Evolutionary conservation across 2,113 vertebrate species (phyloP), one percentile per base, ranked within the genome.

Genomic region (Fregata magnificens): DNA sequence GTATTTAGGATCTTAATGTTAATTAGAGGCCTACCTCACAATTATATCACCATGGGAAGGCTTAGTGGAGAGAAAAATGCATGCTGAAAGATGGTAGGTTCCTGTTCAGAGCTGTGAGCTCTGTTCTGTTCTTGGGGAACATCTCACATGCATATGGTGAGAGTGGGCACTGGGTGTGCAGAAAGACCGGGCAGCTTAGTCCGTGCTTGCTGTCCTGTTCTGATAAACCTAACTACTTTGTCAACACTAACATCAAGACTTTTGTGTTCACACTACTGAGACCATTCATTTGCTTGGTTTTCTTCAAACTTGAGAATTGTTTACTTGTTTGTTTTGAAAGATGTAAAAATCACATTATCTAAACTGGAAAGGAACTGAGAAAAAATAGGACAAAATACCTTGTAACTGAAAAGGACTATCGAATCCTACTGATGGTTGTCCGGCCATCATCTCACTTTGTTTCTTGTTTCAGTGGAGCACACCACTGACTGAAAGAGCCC

Each of bases 141-240:
- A 17, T 6, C 16, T 78, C 67, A 63, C 0, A 0, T 21, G 8
- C 20, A 7, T 17, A 16, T 1, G 5, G 10, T 44, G 34, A 25
- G 65, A n/a, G 13, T 10, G 21, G 34, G 56, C 76, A 59, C 13
- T 1, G 5, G 5, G 2, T 38, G 12, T 47, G 15, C 38, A 36
- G 59, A 55, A 76, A 71, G 26, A 50, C n/a, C 34, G 16, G 20
- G 44, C 26, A 74, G 16, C 59, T 38, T 24, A 65, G 42, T 40
- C 71, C 22, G 17, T 58, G 5, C 13, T 93, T 18, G 3, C 47
- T 55, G 16, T 71, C 71, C 82, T 82, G 6, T 56, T 72, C n/a
- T 61, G 29, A 49, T 36, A 77, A 85, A 86, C 10, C 18, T 40
- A 26, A 42, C 38, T 47, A 11, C 10, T 47, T 44, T 74, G 10